Evolutionary conservation across 2,113 vertebrate genomes (phyloP).

Genomic region (Gulo gulo): DNA sequence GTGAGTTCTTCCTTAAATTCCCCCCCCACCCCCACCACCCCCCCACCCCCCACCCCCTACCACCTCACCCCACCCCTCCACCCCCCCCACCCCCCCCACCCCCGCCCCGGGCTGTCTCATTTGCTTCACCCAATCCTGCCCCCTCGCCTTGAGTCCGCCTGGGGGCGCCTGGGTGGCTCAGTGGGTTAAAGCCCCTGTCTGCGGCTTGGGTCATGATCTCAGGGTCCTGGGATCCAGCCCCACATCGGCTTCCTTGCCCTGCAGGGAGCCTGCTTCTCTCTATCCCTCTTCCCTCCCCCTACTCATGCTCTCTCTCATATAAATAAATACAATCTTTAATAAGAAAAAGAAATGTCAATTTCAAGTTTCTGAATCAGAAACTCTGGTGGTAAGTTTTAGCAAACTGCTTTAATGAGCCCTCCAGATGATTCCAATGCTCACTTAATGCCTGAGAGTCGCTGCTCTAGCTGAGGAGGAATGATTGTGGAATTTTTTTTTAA

Average conservation of each 20-base stretch:
- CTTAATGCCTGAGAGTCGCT: neutral
- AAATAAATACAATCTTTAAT: neutral
- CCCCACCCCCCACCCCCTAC: too few species aligned
- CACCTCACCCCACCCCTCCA: too few species aligned
- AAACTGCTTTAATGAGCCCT: neutral
- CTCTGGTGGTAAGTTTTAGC: neutral
- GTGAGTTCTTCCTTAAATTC: neutral
- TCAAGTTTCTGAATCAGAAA: neutral
- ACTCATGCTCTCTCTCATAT: neutral
- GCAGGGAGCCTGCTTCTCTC: neutral
- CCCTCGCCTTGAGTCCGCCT: neutral
- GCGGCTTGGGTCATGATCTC: neutral
- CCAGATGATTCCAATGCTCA: neutral
- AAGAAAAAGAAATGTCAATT: neutral
- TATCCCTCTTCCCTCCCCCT: too few species aligned
- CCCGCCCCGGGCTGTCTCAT: too few species aligned
- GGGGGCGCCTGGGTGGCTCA: neutral
- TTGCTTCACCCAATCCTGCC: neutral
- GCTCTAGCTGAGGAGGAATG: neutral
- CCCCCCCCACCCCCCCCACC: too few species aligned
- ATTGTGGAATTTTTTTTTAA: neutral
- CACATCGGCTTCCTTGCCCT: neutral
- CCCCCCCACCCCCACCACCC: too few species aligned
- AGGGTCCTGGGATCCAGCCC: neutral
- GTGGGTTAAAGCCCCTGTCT: too few species aligned